Conservation (phyloP, 2,888 invertebrate genomes). For the Ophraella communa region DNA sequence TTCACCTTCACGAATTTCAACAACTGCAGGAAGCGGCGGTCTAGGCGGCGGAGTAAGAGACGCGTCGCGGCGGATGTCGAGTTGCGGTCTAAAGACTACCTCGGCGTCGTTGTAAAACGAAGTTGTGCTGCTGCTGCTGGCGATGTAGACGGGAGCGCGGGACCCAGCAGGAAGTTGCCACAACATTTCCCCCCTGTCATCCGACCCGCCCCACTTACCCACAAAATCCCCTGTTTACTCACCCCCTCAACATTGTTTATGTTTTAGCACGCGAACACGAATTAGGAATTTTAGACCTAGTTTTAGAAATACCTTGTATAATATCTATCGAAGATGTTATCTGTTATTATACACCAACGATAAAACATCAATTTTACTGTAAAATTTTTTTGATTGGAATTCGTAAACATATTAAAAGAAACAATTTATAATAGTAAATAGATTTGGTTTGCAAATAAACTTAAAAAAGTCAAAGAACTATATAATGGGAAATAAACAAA, state of each 20-base stretch:
- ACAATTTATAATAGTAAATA: too few relatives aligned
- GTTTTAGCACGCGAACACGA: slow-evolving; percentile 10
- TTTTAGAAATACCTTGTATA: background rate
- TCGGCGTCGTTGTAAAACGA: slow-evolving; percentile 34
- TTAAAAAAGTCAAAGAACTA: too few relatives aligned
- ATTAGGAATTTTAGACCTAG: background rate
- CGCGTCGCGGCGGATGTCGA: slow-evolving; percentile 49
- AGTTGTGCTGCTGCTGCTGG: slow-evolving; percentile 21
- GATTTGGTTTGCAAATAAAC: too few relatives aligned
- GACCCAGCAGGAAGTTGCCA: slow-evolving; percentile 53
- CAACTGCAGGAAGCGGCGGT: slow-evolving; percentile 46
- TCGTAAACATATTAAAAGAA: too few relatives aligned
- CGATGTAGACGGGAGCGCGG: slow-evolving; percentile 57
- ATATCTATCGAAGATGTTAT: background rate
- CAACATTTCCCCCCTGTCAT: slow-evolving; percentile 44
- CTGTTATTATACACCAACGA: too few relatives aligned
- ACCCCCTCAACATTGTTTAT: background rate
- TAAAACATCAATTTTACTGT: too few relatives aligned
- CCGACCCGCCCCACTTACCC: slow-evolving; percentile 20
- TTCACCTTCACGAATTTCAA: slow-evolving; percentile 29
- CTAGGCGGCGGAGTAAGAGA: slow-evolving; percentile 48
- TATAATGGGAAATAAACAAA: too few relatives aligned
- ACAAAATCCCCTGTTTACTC: slow-evolving; percentile 13
- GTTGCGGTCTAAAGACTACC: slow-evolving; percentile 49
- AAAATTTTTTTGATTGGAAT: too few relatives aligned